Evolutionary conservation across 2,797 vertebrate genomes (phyloP), one percentile per base, ranked within the genome.

Genomic region (Ctenopoma multispine): DNA sequence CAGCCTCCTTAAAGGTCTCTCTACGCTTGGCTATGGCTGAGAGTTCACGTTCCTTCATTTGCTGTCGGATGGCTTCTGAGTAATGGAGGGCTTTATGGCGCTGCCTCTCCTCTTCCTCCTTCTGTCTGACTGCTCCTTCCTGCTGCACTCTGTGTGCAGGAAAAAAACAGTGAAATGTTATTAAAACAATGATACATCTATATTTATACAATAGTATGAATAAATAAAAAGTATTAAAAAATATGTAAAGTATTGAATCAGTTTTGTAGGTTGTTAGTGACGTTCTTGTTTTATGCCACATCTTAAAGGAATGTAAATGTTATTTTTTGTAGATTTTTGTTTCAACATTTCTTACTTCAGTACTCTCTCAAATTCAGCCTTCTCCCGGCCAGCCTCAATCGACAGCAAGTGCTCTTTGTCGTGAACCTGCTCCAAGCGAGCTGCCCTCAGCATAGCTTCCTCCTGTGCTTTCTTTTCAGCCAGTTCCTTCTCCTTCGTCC

Each of bases 331-430:
- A 24, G 3, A 5, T n/a, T n/a, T n/a, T n/a, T n/a, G n/a, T 13
- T 15, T 1, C 1, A 0, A 14, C 5, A 1, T 36, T 23, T 72
- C 87, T 88, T 66, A 97, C 97, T 94, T 94, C 21, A 97, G 92
- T 44, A 96, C 86, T 84, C 95, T 93, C 72, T 97, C 93, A 5
- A 96, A 96, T 62, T 96, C 96, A 0, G 91, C 90, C 15, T 94
- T 94, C 81, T 97, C 95, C 13, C 92, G 89, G 11, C 94, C 94
- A 1, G 92, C 94, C 83, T 97, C 94, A 0, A 96, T 85, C 0
- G 95, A 95, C 83, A 95, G 79, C 5, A 84, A 40, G 55, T 92
- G 95, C 57, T 97, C 92, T 67, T 96, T 96, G 76, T 92, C 87
- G 0, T 90, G 85, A 6, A 97, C 87, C 89, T 98, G 97, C 29